Evolutionary conservation across 2,113 vertebrate species (phyloP).

Genomic region (Dipodomys stephensi): DNA sequence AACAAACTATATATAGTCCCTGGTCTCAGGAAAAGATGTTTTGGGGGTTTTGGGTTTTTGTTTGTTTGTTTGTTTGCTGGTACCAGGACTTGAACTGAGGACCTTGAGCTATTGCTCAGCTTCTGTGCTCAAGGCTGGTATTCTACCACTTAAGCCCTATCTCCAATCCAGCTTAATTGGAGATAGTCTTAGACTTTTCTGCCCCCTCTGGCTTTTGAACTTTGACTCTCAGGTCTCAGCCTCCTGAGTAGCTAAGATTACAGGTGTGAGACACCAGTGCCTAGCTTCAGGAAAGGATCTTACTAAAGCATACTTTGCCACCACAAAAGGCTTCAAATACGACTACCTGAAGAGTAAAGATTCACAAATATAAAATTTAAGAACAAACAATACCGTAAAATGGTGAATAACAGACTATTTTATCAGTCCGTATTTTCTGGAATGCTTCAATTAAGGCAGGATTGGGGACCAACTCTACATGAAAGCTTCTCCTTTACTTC

Average conservation of each 20-base stretch:
- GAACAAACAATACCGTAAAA: conserved; percentile 12
- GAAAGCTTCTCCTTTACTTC: not conserved
- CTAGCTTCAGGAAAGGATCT: not conserved
- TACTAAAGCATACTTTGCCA: conserved; percentile 16
- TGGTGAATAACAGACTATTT: not conserved
- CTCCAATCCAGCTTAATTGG: too few species aligned
- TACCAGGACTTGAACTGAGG: too few species aligned
- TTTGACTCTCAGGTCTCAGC: too few species aligned
- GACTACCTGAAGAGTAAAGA: not conserved
- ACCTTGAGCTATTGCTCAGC: too few species aligned
- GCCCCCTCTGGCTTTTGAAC: too few species aligned
- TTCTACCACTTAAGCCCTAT: too few species aligned
- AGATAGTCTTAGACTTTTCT: too few species aligned
- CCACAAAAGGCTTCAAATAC: conserved; percentile 37
- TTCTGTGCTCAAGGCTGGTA: too few species aligned
- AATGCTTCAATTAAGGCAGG: conserved; percentile 29
- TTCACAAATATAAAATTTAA: not conserved
- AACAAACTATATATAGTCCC: not conserved
- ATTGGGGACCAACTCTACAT: not conserved
- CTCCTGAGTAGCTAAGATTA: too few species aligned
- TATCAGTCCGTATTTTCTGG: not conserved
- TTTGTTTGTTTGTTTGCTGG: too few species aligned
- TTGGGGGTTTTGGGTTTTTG: too few species aligned
- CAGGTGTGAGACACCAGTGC: too few species aligned
- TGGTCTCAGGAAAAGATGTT: not conserved